Percentiles rank a stretch among this genome's conserved stretches.
These are phyloP conservation scores for Pogoniulus pusillus DNA, from an alignment of 2,797 vertebrate species.

Conservation along the genomic window DNA sequence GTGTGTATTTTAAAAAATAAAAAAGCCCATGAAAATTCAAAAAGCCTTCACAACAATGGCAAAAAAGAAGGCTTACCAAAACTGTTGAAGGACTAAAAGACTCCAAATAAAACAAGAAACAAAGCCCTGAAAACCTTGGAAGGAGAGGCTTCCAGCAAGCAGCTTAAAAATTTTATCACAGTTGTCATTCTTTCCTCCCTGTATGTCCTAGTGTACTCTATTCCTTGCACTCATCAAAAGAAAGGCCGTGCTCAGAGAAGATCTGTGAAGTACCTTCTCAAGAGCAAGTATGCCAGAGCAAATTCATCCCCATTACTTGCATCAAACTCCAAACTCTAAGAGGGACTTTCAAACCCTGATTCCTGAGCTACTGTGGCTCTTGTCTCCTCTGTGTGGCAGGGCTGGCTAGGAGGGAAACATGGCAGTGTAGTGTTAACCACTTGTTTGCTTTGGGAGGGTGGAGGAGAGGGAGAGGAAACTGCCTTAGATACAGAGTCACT, in stretches of 20 bases:
- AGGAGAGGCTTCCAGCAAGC: background rate
- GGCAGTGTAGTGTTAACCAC: background rate
- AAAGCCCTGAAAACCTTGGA: background rate
- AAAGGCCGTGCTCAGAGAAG: background rate
- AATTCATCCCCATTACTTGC: background rate
- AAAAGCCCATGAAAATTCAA: background rate
- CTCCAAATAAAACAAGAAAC: background rate
- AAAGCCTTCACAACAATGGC: background rate
- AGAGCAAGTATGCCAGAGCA: background rate
- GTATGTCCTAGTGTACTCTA: background rate
- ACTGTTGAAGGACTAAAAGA: background rate
- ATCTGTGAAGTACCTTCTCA: background rate
- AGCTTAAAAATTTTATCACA: background rate
- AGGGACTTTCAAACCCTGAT: fast-evolving
- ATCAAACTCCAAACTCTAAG: background rate
- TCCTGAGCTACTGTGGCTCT: background rate
- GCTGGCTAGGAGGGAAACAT: background rate
- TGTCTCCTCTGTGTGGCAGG: background rate
- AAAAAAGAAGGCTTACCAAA: too few relatives aligned
- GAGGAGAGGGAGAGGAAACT: background rate
- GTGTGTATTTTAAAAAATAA: background rate
- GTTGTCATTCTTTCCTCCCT: background rate
- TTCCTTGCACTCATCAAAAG: background rate
- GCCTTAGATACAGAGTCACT: background rate
- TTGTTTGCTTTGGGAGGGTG: constrained; percentile 1